phyloP scores from a whole-genome alignment of 1,140 invertebrate genomes.

The Arctopsyche grandis region DNA sequence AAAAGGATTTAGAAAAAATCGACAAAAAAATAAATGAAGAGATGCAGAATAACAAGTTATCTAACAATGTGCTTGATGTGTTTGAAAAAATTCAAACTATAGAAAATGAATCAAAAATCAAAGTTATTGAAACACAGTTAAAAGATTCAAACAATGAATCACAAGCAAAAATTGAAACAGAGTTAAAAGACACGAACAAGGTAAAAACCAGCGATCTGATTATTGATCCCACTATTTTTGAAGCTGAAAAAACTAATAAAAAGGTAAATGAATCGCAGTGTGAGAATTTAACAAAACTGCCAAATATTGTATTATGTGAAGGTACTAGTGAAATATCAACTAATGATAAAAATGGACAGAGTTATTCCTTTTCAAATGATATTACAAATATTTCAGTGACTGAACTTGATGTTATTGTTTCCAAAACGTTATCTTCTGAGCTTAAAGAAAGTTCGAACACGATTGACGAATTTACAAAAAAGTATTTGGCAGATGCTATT shows the following conservation, averaged over 20 bases:
- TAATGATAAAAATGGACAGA: no score
- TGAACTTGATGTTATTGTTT: not conserved
- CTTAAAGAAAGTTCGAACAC: not conserved
- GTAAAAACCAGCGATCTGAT: not conserved
- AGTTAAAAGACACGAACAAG: not conserved
- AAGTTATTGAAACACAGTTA: no score
- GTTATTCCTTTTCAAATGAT: not conserved
- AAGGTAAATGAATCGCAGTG: no score
- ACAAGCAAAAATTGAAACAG: no score
- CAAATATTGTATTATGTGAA: not conserved
- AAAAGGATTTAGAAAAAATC: not conserved
- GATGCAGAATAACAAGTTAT: not conserved
- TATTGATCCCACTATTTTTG: no score
- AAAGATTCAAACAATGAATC: not conserved
- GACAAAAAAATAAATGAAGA: slow-evolving; percentile 6
- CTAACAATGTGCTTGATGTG: not conserved
- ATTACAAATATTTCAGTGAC: not conserved
- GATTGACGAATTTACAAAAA: not conserved
- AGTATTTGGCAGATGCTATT: not conserved
- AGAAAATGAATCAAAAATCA: no score
- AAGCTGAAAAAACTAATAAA: no score
- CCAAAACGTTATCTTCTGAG: not conserved
- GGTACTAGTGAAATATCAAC: not conserved
- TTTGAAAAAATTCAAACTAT: no score
- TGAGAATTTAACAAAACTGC: no score